Conservation (phyloP, 2,888 invertebrate species). For the Exocentrus adspersus region DNA sequence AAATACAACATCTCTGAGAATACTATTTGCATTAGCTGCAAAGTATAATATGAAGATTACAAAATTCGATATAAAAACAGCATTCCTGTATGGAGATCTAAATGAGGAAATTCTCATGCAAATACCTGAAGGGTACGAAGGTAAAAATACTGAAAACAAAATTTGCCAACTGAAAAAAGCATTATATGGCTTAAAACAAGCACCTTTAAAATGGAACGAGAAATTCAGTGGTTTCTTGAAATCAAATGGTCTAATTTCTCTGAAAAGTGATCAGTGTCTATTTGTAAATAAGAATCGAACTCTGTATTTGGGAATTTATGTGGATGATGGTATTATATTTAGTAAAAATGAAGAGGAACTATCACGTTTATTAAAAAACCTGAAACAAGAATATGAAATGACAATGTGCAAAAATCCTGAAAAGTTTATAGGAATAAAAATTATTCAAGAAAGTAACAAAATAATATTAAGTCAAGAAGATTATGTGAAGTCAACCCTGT, state of each 20-base stretch:
- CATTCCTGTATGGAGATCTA: constrained; percentile 28
- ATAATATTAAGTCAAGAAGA: constrained; percentile 27
- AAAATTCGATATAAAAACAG: constrained; percentile 36
- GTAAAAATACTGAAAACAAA: neutral
- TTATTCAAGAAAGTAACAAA: neutral
- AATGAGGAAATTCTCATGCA: neutral
- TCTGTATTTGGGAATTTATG: constrained; percentile 33
- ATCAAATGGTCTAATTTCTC: constrained; percentile 13
- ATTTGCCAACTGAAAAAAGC: constrained; percentile 10
- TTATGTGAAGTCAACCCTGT: constrained; percentile 26
- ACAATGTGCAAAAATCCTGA: neutral
- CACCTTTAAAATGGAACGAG: constrained; percentile 4
- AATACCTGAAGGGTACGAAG: neutral
- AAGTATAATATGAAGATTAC: constrained; percentile 8
- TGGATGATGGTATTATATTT: constrained; percentile 33
- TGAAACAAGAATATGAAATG: constrained; percentile 25
- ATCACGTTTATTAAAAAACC: constrained; percentile 3
- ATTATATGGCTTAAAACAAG: constrained; percentile 18
- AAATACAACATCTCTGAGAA: constrained; percentile 21
- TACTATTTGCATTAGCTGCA: constrained; percentile 31
- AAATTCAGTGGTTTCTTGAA: constrained; percentile 18
- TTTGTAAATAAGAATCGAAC: constrained; percentile 25
- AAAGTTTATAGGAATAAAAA: constrained; percentile 29
- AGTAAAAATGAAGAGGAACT: constrained; percentile 12
- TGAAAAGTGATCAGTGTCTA: constrained; percentile 32